Base-by-base conservation (phyloP, 2,113 vertebrate species). In the Rhinolophus sinicus region DNA sequence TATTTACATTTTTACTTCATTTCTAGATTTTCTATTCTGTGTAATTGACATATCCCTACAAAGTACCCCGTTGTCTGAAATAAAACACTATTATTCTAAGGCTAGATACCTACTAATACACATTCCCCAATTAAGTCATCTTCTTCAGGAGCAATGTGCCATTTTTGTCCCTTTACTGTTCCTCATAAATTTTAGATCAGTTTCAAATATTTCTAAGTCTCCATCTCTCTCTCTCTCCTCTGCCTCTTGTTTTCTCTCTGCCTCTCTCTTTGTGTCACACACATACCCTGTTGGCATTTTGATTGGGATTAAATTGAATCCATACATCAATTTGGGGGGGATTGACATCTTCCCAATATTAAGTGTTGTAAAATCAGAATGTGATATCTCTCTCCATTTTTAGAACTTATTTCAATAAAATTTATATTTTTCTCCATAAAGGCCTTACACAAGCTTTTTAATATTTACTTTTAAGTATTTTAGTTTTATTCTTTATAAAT, bases 241-340 rank as follows among this genome's bases (percentile, higher is more conserved):
- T 14, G 5, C 50, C 6, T 30, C 9, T 56, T 6, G 12, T 6
- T 52, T 28, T 19, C 19, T 54, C 18, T 90, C 11, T 10, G 5
- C 83, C 13, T 24, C 47, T 54, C n/a, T 28, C 19, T 33, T n/a
- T 35, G 16, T 54, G 52, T 54, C 28, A 33, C 30, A 5, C 28
- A 35, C 47, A 44, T 21, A 85, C 26, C 2, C 8, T 21, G 8
- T 54, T 85, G 65, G 2, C 26, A 24, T 91, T 93, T 83, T 82
- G 10, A 77, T 21, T 89, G 33, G 21, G 38, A 93, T 94, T 69
- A 89, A 86, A 76, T 44, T 85, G 44, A 92, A 88, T 75, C 35
- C 6, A 30, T 62, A 84, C 60, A 78, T 65, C 22, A 85, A 30
- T 54, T 52, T 47, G 47, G 65, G 69, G 16, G 67, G 16, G 73